A percentile compares a stretch with the other conserved stretches of the same genome.
phyloP scores from a whole-genome alignment of 2,888 invertebrate genomes.

The Leptarthrus brevirostris region DNA sequence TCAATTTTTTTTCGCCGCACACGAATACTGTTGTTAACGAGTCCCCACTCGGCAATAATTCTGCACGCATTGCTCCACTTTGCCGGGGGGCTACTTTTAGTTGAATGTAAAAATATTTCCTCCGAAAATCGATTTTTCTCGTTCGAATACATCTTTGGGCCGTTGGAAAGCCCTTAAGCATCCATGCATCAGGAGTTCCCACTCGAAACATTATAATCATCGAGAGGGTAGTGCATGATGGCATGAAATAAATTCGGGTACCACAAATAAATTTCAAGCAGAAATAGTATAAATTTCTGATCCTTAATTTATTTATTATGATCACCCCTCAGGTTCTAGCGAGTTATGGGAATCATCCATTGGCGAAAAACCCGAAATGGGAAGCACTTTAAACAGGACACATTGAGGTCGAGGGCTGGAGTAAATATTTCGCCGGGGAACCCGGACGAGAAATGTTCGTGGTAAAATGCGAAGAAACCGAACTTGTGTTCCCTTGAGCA shows the following conservation, averaged over 20 bases:
- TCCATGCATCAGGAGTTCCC: slow-evolving; percentile 26
- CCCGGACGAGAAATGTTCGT: neutral
- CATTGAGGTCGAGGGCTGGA: neutral
- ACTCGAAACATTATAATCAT: slow-evolving; percentile 21
- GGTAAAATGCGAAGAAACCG: neutral
- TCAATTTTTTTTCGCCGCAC: neutral
- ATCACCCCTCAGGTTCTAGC: slow-evolving; percentile 20
- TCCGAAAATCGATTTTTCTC: slow-evolving; percentile 26
- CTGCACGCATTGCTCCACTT: neutral
- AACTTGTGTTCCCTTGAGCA: slow-evolving; percentile 21
- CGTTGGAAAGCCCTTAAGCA: neutral
- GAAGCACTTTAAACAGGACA: slow-evolving; percentile 23
- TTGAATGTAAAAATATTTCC: slow-evolving; percentile 13
- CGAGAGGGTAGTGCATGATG: slow-evolving; percentile 6
- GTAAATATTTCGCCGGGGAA: neutral
- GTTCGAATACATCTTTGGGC: neutral
- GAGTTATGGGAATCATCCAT: slow-evolving; percentile 12
- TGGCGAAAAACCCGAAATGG: neutral
- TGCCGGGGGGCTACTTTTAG: slow-evolving; percentile 21
- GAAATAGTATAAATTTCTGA: slow-evolving; percentile 49
- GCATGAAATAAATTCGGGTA: slow-evolving; percentile 35
- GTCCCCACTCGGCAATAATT: slow-evolving; percentile 1
- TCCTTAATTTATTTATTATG: slow-evolving; percentile 51
- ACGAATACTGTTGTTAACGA: neutral
- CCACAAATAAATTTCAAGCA: slow-evolving; percentile 44